Base-by-base conservation (phyloP, 1,140 invertebrate species). In the Cephus cinctus region DNA sequence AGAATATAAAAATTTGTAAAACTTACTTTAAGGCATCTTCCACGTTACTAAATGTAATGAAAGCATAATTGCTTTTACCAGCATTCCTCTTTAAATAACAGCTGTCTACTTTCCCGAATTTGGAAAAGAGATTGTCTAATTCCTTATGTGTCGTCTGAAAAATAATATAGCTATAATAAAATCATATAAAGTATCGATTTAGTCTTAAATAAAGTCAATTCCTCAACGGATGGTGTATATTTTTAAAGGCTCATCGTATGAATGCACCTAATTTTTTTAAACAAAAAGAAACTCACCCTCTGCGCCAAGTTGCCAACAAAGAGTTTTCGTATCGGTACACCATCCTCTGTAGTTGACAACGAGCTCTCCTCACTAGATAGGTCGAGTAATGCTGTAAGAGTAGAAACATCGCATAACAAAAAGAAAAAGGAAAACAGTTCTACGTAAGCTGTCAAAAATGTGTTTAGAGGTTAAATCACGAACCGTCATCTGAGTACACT, bases 251-350 rank as follows among this genome's bases (percentile, higher is more conserved):
- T 5, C 23, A 4, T 21, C 9, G 16, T 6, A 22, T 5, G 11
- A 46, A 11, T n/a, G 9, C 15, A 25, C n/a, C 27, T 42, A 19
- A 21, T 4, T 43, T 14, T 8, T 18, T 18, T 1, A 9, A 36
- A 11, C 5, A 20, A 15, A 32, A 19, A 40, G 46, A 16, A 57
- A 62, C 71, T 65, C 41, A 75, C 72, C 44, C 71, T 66, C 52
- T 69, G 57, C 27, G 73, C 68, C 46, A 76, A 55, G 56, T 76
- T 76, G 1, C 65, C 61, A 46, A 76, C 43, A 47, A 74, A 76
- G 34, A 76, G 58, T 61, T 74, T 76, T 50, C 71, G 48, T 43
- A 76, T 70, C 15, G 68, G 67, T 11, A 69, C 53, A 14, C 63
- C 68, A 45, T 76, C 71, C 31, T 52, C 40, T 8, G 60, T 52